Base-by-base conservation (phyloP, 2,888 invertebrate genomes). In the Meghimatium bilineatum region DNA sequence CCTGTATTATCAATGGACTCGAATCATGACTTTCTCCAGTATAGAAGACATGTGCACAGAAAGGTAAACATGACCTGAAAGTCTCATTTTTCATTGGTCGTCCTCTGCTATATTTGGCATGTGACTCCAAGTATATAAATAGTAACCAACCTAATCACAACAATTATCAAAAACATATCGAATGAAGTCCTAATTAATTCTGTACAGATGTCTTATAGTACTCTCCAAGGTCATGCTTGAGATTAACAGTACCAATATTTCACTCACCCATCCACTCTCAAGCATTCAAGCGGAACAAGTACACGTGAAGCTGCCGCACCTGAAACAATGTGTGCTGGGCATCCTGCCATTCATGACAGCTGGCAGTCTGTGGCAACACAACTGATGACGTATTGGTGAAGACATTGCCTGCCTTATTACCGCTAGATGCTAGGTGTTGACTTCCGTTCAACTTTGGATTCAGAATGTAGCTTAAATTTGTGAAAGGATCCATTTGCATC, bases 311-410 rank as follows among this genome's bases (percentile, higher is more conserved):
- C 12, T 17, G 52, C 20, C 52, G 12, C 32, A 82, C 82, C 71
- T 82, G 82, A 94, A 96, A 97, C 83, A 97, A 95, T 87, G 97
- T 94, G 93, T 97, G 96, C 93, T 97, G 97, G 71, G 96, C 96
- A 80, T 95, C 96, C 88, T 86, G 81, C 85, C 85, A 82, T 34
- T 75, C 77, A 38, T 80, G 76, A 36, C 85, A 84, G 26, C 84
- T 75, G 23, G 67, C 82, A 74, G 71, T 29, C 1, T 80, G 44
- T 6, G 74, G 29, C 26, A n/a, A n/a, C 44, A 38, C 34, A 1
- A 14, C 34, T 29, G 36, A 20, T 2, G 81, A 36, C 26, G 81
- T 44, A 12, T 74, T 12, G 38, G 36, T n/a, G 34, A 12, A 17
- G 10, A 17, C 14, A 49, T 14, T 56, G 71, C 56, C 38, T 29